phyloP scores from a whole-genome alignment of 2,797 vertebrate species.

The Mus caroli region DNA sequence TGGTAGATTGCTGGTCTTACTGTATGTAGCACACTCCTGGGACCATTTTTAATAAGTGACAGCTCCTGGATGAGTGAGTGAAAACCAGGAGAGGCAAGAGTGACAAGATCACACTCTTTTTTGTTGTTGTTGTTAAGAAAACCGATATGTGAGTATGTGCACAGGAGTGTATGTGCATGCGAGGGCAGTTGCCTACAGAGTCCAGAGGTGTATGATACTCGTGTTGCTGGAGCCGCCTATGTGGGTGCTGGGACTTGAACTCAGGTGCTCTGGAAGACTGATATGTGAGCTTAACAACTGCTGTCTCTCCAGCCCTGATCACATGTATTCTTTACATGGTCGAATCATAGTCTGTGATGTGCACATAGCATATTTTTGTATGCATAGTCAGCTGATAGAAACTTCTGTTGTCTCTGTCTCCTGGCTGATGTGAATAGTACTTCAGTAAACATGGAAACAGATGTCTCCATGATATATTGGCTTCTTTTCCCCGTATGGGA shows the following conservation, averaged over 20 bases:
- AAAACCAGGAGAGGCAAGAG: neutral
- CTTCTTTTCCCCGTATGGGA: neutral
- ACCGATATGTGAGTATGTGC: neutral
- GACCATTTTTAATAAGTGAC: conserved; percentile 12
- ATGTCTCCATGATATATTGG: neutral
- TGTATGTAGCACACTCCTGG: conserved; percentile 4
- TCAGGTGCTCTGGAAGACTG: neutral
- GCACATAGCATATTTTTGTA: neutral
- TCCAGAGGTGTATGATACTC: neutral
- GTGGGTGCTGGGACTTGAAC: neutral
- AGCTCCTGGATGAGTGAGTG: neutral
- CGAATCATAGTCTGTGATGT: neutral
- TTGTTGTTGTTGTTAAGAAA: too few relatives aligned
- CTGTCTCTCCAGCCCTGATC: neutral
- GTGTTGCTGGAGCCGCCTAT: neutral
- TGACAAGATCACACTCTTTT: neutral
- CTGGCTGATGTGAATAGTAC: neutral
- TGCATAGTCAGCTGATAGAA: neutral
- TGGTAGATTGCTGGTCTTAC: neutral
- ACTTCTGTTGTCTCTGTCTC: neutral
- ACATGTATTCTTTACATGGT: neutral
- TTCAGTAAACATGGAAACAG: neutral
- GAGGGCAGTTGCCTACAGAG: neutral
- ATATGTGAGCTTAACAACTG: neutral
- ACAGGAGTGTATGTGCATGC: neutral